Base-by-base conservation (phyloP, 2,888 invertebrate species). In the Pachliopta kotzebuea region DNA sequence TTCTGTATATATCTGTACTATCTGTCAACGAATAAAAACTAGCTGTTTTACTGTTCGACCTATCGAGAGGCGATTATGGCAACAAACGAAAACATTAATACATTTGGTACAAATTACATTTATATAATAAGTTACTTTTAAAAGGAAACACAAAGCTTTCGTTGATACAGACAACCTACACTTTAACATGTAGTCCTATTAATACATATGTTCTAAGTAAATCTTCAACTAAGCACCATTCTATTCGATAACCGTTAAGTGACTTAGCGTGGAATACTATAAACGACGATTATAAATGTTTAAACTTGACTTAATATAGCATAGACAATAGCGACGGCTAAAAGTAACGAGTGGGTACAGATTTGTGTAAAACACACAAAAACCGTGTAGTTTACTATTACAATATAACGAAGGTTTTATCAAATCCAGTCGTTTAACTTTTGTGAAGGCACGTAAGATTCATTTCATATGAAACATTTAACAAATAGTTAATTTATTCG, bases 161-260 rank as follows among this genome's bases (percentile, higher is more conserved):
- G 75, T 80, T 70, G 70, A 73, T 81, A 83, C 77, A 83, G 77
- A 75, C 75, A 76, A 79, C 79, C 75, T 80, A 80, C 79, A 73
- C 78, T 81, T 78, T 75, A 79, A 82, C 78, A 79, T 76, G 70
- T 78, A 79, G 75, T 73, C 79, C 78, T 86, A 85, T 84, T 85
- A 84, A 84, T 85, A 86, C 73, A 71, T 74, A 79, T 84, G 49
- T 75, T 73, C 84, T 89, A 88, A 86, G 80, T 78, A 86, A 88
- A 86, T 74, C 71, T 70, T 86, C 78, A 77, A 85, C 88, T 89
- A 91, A 91, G 91, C 91, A 91, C 91, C 91, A 89, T 89, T 90
- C 88, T 90, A 90, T 91, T 91, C 91, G 90, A 90, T 90, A 81
- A 84, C 85, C 81, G 86, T 87, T 86, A 84, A 75, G 81, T 85